Evolutionary conservation across 2,113 vertebrate species (phyloP).

Genomic region (Odontophorus gujanensis): DNA sequence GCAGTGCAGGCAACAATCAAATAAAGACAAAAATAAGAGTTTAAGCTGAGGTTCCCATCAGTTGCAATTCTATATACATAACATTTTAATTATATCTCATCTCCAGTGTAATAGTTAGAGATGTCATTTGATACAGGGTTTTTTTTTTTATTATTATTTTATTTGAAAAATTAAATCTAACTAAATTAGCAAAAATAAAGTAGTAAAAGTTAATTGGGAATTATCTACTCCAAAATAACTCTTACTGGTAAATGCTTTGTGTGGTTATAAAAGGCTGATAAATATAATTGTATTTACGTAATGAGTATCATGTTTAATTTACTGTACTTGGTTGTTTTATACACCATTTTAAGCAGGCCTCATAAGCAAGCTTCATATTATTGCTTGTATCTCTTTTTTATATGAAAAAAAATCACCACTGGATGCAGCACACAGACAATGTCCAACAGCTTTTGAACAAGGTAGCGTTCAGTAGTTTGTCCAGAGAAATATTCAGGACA

Average conservation of each 20-base stretch:
- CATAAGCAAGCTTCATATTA: slow-evolving; percentile 28
- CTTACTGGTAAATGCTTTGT: slow-evolving; percentile 71
- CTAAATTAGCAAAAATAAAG: slow-evolving; percentile 72
- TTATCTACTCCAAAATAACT: slow-evolving; percentile 72
- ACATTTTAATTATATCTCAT: slow-evolving; percentile 74
- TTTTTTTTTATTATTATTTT: neutral
- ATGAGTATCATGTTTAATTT: slow-evolving; percentile 76
- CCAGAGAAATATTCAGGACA: neutral
- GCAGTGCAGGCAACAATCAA: slow-evolving; percentile 51
- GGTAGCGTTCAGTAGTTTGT: neutral
- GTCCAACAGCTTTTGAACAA: neutral
- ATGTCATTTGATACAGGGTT: slow-evolving; percentile 65
- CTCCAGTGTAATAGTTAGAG: slow-evolving; percentile 64
- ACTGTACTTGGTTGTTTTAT: slow-evolving; percentile 59
- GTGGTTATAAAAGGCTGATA: slow-evolving; percentile 71
- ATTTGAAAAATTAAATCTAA: slow-evolving; percentile 72
- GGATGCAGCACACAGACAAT: neutral
- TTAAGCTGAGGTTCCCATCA: slow-evolving; percentile 56
- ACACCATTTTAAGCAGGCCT: slow-evolving; percentile 56
- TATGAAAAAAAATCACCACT: neutral
- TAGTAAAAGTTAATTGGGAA: slow-evolving; percentile 75
- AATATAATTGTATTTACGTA: slow-evolving; percentile 77
- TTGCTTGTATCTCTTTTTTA: neutral
- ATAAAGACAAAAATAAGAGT: slow-evolving; percentile 54
- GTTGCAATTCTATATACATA: slow-evolving; percentile 64